These are phyloP conservation scores for Mycetomoellerius zeteki DNA, from an alignment of 1,140 invertebrate species.

Conservation along the genomic window DNA sequence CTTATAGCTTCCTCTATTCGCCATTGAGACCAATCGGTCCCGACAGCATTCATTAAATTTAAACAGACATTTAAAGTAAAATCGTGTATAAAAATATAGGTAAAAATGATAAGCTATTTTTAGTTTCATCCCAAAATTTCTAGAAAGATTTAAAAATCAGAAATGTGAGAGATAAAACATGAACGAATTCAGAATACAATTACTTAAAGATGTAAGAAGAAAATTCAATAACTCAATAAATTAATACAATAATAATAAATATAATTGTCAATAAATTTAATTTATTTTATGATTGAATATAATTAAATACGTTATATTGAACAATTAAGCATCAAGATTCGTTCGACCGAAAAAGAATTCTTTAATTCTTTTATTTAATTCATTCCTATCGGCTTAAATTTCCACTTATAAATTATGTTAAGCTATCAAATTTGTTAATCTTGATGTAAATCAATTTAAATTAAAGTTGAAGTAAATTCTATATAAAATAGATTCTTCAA, in stretches of 20 bases:
- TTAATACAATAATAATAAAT: too few relatives aligned
- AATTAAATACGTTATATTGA: neutral
- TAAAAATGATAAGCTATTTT: neutral
- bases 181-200: neutral
- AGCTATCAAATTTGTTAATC: neutral
- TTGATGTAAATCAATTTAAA: neutral
- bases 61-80: neutral
- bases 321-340: neutral
- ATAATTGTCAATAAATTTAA: neutral
- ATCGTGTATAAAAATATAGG: neutral
- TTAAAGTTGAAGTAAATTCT: neutral
- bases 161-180: neutral
- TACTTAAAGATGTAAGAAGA: neutral
- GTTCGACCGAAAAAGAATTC: too few relatives aligned
- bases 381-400: too few relatives aligned
- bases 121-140: neutral
- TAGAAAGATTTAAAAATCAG: neutral
- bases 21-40: neutral
- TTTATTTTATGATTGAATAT: neutral
- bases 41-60: neutral
- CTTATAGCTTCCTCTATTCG: constrained; percentile 29
- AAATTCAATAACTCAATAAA: neutral
- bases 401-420: neutral
- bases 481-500: neutral
- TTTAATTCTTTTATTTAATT: too few relatives aligned